Base-by-base conservation (phyloP, 2,888 invertebrate genomes). In the Eupsilia transversa region DNA sequence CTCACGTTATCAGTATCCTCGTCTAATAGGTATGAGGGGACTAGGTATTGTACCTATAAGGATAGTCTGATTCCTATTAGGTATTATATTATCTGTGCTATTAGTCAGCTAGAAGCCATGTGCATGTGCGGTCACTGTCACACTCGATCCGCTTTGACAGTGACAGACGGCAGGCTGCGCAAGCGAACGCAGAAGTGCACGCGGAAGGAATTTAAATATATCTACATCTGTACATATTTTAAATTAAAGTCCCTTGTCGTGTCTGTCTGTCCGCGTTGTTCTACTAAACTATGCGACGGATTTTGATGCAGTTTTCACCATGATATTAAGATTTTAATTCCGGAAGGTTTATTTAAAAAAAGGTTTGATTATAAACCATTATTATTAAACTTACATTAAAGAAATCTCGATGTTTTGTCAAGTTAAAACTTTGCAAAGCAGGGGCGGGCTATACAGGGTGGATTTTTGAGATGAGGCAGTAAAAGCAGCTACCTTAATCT, bases 121-220 rank as follows among this genome's bases (percentile, higher is more conserved):
- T 69, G 77, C 56, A 14, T 23, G 27, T n/a, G 41, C 2, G 82
- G 49, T 49, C 49, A 43, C 59, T 77, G 49, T 77, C 79, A 79
- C 68, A 49, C 23, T 41, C 49, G 38, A 77, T 65, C 41, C 27
- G 12, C 35, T 43, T 6, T 49, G 77, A 79, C 82, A 77, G 46
- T 61, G 65, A 76, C 23, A 65, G 57, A 68, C 23, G 33, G 57
- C 33, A 20, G 49, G 64, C 17, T 56, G 77, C n/a, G 46, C 46
- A 57, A n/a, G 30, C 61, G 41, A 41, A 20, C 66, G n/a, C 49
- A 43, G 30, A n/a, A 43, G 33, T 41, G 49, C 61, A 57, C 3
- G n/a, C 30, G 30, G 63, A 17, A n/a, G 41, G 41, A 33, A n/a
- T 2, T 17, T 49, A 33, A 33, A 59, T 54, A 14, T 27, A 27